A percentile compares a stretch with the other conserved stretches of the same genome.
Conservation (phyloP, 2,113 vertebrate genomes). For the Tympanuchus pallidicinctus region DNA sequence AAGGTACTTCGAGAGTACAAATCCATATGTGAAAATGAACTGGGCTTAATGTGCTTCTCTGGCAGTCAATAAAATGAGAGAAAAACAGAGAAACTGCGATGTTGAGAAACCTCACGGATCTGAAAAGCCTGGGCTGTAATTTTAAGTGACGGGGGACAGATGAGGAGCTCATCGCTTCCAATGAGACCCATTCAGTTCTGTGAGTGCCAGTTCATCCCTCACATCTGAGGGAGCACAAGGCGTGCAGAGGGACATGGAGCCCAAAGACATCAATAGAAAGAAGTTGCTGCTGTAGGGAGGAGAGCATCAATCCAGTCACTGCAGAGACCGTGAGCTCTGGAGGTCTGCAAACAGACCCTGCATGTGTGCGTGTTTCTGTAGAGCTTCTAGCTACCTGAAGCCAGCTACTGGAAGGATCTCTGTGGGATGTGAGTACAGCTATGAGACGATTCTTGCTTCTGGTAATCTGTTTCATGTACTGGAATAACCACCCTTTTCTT, state of each 20-base stretch:
- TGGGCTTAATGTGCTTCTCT: background rate
- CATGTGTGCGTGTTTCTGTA: background rate
- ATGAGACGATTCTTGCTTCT: background rate
- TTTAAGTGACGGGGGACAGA: background rate
- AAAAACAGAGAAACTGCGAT: background rate
- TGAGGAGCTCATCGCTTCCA: background rate
- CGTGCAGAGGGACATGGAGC: fast-evolving
- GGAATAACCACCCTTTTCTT: background rate
- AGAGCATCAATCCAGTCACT: background rate
- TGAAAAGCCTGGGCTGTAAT: background rate
- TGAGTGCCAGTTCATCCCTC: background rate
- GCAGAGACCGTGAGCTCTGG: background rate
- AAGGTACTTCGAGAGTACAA: background rate
- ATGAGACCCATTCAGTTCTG: background rate
- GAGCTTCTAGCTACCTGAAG: background rate
- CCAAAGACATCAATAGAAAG: fast-evolving
- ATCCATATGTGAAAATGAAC: background rate
- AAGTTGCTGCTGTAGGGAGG: background rate
- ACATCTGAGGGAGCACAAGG: background rate
- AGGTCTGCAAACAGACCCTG: background rate
- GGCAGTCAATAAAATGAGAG: background rate
- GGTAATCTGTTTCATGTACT: background rate
- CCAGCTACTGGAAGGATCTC: background rate
- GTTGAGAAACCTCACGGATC: background rate
- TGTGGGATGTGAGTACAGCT: background rate